Conservation (phyloP, 2,113 vertebrate species). For the Sylvicapra grimmia region DNA sequence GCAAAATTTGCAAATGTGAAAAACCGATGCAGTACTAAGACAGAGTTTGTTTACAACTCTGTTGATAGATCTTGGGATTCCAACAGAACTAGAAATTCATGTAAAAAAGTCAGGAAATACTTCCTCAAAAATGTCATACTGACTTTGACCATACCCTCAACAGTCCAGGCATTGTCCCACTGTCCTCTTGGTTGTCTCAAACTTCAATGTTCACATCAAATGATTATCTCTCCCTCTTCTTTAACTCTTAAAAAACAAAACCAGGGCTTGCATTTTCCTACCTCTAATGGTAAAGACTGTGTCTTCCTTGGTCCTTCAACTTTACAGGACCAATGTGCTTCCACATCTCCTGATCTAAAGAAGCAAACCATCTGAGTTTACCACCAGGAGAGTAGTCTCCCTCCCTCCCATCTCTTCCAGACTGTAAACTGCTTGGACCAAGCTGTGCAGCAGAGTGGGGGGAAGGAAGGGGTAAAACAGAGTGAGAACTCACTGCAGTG, state of each 20-base stretch:
- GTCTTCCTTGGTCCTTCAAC: background rate
- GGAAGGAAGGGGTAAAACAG: background rate
- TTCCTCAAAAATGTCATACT: background rate
- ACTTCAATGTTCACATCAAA: background rate
- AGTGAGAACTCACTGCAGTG: background rate
- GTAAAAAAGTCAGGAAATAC: background rate
- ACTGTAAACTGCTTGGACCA: background rate
- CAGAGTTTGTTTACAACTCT: background rate
- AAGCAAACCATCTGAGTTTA: background rate
- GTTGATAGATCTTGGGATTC: background rate
- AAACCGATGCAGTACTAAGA: background rate
- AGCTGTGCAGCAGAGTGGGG: background rate
- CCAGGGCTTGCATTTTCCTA: background rate
- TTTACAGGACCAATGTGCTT: background rate
- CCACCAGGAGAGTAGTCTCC: background rate
- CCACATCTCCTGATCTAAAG: background rate
- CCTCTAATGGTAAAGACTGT: background rate
- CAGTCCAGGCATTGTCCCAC: background rate
- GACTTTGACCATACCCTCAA: background rate
- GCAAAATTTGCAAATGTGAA: background rate
- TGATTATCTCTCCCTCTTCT: background rate
- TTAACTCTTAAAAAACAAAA: slow-evolving; percentile 17
- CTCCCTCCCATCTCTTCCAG: background rate
- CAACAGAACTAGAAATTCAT: background rate
- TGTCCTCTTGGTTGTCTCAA: background rate